Percentiles rank a stretch among this genome's conserved stretches.
Conservation (phyloP, 2,113 vertebrate species). For the Phyllopteryx taeniolatus region DNA sequence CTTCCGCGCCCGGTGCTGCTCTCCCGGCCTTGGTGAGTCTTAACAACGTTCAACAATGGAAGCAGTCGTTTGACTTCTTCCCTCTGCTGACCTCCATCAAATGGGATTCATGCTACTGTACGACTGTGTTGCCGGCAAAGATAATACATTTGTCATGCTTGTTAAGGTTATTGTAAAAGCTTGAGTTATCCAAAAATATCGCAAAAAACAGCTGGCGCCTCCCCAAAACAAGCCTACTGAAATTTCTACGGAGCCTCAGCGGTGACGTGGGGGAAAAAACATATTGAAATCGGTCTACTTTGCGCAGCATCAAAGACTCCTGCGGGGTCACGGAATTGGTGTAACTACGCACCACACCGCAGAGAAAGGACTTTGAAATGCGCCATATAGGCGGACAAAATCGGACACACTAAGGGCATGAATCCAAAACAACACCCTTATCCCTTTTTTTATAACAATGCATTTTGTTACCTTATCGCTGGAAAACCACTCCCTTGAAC, state of each 20-base stretch:
- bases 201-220: too few relatives aligned
- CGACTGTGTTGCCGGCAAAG: neutral
- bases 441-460: neutral
- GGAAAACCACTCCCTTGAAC: neutral
- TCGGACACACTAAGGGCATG: neutral
- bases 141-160: neutral
- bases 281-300: too few relatives aligned
- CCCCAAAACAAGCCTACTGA: too few relatives aligned
- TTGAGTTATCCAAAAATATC: too few relatives aligned
- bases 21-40: conserved; percentile 82
- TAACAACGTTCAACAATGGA: neutral
- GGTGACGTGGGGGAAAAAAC: too few relatives aligned
- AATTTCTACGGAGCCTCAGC: too few relatives aligned
- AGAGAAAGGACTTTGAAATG: neutral
- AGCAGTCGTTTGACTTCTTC: conserved; percentile 17
- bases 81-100: neutral
- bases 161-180: neutral
- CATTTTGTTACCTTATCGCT: neutral
- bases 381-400: neutral
- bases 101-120: neutral
- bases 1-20: conserved; percentile 39
- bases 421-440: neutral
- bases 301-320: too few relatives aligned
- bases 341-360: too few relatives aligned
- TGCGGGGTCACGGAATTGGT: too few relatives aligned